These are phyloP conservation scores for Sebastes matsubarae DNA, from an alignment of 2,797 vertebrate genomes.

Conservation along the genomic window DNA sequence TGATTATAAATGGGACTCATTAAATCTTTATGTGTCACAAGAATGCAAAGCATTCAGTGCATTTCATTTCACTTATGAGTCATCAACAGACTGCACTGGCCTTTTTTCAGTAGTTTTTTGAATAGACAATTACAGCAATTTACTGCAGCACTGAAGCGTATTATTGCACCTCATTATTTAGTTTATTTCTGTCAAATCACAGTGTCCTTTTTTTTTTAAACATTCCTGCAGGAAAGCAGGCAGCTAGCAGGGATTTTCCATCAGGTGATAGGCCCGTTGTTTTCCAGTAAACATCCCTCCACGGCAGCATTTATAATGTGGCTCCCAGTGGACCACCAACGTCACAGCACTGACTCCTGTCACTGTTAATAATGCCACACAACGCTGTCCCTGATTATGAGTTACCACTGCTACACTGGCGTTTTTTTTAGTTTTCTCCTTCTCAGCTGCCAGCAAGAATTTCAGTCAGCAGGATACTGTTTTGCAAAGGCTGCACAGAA, in stretches of 20 bases:
- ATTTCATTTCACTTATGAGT: slow-evolving; percentile 52
- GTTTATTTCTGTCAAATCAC: neutral
- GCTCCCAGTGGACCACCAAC: slow-evolving; percentile 57
- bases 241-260: slow-evolving; percentile 38
- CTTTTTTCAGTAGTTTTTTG: neutral
- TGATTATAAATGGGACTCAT: slow-evolving; percentile 49
- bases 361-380: slow-evolving; percentile 67
- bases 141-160: neutral
- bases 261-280: slow-evolving; percentile 23
- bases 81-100: slow-evolving; percentile 39
- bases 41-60: slow-evolving; percentile 8
- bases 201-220: neutral
- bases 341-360: slow-evolving; percentile 65
- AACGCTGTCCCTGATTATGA: slow-evolving; percentile 51
- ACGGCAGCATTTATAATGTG: slow-evolving; percentile 43
- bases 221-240: slow-evolving; percentile 3
- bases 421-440: slow-evolving; percentile 9
- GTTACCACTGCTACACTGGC: slow-evolving; percentile 51
- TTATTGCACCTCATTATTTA: neutral
- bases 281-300: slow-evolving; percentile 36
- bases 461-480: slow-evolving; percentile 44
- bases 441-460: slow-evolving; percentile 58
- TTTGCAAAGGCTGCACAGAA: slow-evolving; percentile 35
- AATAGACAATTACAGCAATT: neutral
- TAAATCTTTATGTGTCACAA: slow-evolving; percentile 44